Conservation (phyloP, 1,140 invertebrate species). For the Hestina assimilis region DNA sequence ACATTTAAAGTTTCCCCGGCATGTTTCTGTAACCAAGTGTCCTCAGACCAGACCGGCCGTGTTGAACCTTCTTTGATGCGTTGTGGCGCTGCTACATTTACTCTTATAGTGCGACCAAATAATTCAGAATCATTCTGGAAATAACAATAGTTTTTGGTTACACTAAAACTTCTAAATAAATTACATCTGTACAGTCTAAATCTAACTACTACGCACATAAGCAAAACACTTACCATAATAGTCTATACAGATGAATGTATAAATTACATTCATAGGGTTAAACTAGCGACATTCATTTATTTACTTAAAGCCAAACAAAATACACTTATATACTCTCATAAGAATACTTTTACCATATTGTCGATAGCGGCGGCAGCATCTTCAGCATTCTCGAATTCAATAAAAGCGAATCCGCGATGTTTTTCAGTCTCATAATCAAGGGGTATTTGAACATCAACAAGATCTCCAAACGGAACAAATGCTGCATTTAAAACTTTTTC, state of each 20-base stretch:
- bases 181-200: too few relatives aligned
- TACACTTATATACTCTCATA: neutral
- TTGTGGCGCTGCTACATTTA: conserved; percentile 98
- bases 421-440: conserved; percentile 99
- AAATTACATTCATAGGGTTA: too few relatives aligned
- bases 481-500: conserved; percentile 97
- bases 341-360: conserved; percentile 91
- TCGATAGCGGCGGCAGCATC: conserved; percentile 99
- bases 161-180: too few relatives aligned
- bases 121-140: conserved; percentile 97
- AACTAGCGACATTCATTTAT: too few relatives aligned
- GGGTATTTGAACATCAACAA: conserved; percentile 98
- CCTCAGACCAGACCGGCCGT: conserved; percentile 97
- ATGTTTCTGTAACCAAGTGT: conserved; percentile 97
- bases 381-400: conserved; percentile 96
- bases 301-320: neutral
- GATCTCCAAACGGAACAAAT: conserved; percentile 98
- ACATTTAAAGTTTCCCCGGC: conserved; percentile 88
- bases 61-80: conserved; percentile 96
- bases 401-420: conserved; percentile 98
- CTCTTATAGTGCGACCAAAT: conserved; percentile 97
- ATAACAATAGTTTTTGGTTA: conserved; percentile 2
- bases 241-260: too few relatives aligned
- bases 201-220: too few relatives aligned
- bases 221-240: too few relatives aligned